Base-by-base conservation (phyloP, 2,113 vertebrate genomes). In the Saccopteryx leptura region DNA sequence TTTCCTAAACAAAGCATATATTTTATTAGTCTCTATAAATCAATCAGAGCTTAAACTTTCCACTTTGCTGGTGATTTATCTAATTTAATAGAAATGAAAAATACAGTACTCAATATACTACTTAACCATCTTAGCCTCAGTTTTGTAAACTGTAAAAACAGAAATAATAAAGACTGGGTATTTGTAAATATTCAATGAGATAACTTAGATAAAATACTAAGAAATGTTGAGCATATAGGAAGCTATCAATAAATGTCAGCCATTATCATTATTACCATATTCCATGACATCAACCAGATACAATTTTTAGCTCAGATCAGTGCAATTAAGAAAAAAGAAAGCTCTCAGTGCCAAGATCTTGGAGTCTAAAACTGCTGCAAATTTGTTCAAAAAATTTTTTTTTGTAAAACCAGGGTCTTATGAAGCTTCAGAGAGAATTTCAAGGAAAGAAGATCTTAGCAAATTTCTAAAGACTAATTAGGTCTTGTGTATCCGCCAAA, bases 381-480 rank as follows among this genome's bases (percentile, higher is more conserved):
- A 33, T 88, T 78, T 82, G n/a, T 48, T 69, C 52, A 48, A 75
- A 94, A n/a, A 19, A 39, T 3, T 48, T 82, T 79, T 46, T 90
- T 82, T 87, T n/a, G 7, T 2, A 85, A 95, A 66, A 39, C 0
- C n/a, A 93, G 31, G 1, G 7, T 76, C 5, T 68, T 95, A n/a
- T 17, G 9, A 76, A 69, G n/a, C 8, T 24, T 78, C 26, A 79
- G 46, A 58, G 31, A 15, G 18, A 90, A 75, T 90, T 81, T 72
- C 11, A 81, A 90, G 69, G 21, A 84, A 69, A 91, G 26, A 91
- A 33, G 1, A 5, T 21, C 11, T 90, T 81, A 81, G 18, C 65
- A 76, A 66, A 84, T 75, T 94, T 4, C 54, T 88, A 39, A 92
- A 95, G 52, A 7, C 56, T 65, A 69, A 94, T 93, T 76, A 88